Base-by-base conservation (phyloP, 2,113 vertebrate species). In the Heliornis fulica region DNA sequence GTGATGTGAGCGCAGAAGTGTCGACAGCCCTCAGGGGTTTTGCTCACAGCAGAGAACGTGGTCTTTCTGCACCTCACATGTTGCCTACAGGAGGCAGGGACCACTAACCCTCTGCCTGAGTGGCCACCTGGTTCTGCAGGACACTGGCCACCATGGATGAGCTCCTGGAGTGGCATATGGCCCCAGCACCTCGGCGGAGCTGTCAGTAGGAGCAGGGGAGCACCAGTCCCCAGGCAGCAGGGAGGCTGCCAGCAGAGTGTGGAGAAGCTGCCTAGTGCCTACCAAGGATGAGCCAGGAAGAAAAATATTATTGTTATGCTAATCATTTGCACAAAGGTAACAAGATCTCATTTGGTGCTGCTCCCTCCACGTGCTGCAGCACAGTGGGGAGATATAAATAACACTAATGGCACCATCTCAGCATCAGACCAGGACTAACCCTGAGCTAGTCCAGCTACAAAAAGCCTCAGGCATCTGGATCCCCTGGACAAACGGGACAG, bases 281-380 rank as follows among this genome's bases (percentile, higher is more conserved):
- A 23, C 50, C 25, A 77, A 40, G 53, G 74, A 61, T 76, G 54
- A 93, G 40, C 45, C 17, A 51, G 28, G 48, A 12, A 71, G 59
- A 60, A 23, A 53, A 51, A 50, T 50, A 51, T 29, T 51, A 94
- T 63, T 79, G 75, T 85, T 89, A 87, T 75, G 84, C 71, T 69
- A 83, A 85, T 93, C 11, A 22, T 93, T 77, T 61, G 38, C 38
- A 83, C 54, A 82, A 85, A 83, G 40, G 59, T 92, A 94, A 94
- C 41, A 71, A 72, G 82, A 92, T 65, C 50, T 88, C 36, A 46
- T 71, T 83, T 74, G 43, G 78, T 76, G 90, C 78, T 82, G 75
- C 72, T 85, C 34, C 46, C 31, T 87, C 87, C 66, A 75, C 78
- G 82, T 53, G 48, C 82, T 93, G 85, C 74, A 94, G 81, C 17